Evolutionary conservation across 2,888 invertebrate species (phyloP), one percentile per base, ranked within the genome.

Genomic region (Pinctada fucata): DNA sequence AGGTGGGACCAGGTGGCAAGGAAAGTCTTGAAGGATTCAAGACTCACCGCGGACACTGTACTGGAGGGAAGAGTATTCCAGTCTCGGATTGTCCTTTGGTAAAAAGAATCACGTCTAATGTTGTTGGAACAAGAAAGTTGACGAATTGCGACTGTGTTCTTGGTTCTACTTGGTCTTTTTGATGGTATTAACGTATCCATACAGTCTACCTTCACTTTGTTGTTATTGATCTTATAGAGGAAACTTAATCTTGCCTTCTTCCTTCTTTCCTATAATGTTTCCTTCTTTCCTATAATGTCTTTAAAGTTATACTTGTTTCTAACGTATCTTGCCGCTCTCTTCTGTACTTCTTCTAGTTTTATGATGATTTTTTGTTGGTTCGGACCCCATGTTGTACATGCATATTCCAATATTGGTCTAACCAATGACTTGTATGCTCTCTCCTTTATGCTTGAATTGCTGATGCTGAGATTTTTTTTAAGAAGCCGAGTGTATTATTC

Each of bases 61-160:
- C 58, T 58, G n/a, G 71, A 58, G n/a, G 64, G 71, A 8, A 76
- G 50, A 2, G 71, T 49, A 31, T 76, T 76, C 71, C 76, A 76
- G 16, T 71, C 71, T 49, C 71, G 10, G 47, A 71, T 69, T 4
- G 65, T 76, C n/a, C 69, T 31, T 31, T 3, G 50, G 63, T 68
- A 76, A 50, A 71, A 71, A 6, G 76, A 64, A 47, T 48, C 47
- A 10, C 58, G 51, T 50, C 76, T 58, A 6, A 47, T 48, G 48
- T 70, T 58, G 31, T 8, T 76, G 16, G 49, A 49, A 13, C 2
- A 69, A 48, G 16, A 5, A 8, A 58, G 51, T 48, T 49, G 13
- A n/a, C 68, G 70, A 71, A 64, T 63, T 10, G 76, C 16, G 6
- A 45, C 48, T 3, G 45, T 3, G 64, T 76, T 51, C 10, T n/a